These are phyloP conservation scores for Paratilapia polleni DNA, from an alignment of 2,113 vertebrate genomes.

Conservation along the genomic window DNA sequence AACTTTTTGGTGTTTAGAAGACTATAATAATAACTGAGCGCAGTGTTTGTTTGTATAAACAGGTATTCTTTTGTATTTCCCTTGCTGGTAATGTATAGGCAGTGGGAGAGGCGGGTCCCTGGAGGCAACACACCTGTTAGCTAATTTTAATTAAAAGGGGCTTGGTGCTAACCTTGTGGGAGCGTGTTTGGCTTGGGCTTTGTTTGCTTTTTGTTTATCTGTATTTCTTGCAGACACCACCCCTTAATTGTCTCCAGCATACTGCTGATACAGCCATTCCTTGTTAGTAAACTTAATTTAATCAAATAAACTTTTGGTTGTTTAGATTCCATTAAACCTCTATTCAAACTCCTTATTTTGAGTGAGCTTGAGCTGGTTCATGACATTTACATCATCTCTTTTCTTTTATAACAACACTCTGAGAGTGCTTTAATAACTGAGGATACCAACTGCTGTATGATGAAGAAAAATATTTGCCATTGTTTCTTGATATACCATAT, in stretches of 20 bases:
- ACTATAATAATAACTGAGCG: neutral
- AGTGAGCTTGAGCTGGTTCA: no score
- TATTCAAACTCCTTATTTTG: no score
- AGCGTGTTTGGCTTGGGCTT: neutral
- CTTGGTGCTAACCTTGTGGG: neutral
- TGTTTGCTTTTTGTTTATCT: neutral
- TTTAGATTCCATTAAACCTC: no score
- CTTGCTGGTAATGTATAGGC: neutral
- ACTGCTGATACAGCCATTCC: no score
- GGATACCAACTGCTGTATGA: no score
- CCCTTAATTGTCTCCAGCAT: neutral
- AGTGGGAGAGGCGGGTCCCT: neutral
- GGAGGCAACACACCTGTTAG: neutral
- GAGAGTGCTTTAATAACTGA: no score
- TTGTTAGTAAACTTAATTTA: no score
- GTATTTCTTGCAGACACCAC: neutral
- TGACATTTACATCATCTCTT: no score
- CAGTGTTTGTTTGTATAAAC: neutral
- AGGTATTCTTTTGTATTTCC: neutral
- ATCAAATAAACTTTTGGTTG: no score
- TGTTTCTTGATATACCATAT: no score
- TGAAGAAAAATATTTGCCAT: no score
- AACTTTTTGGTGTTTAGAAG: neutral
- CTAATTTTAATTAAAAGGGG: neutral
- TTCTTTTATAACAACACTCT: no score